Percentiles rank a stretch among this genome's conserved stretches.
Evolutionary conservation across 2,888 invertebrate genomes (phyloP).

Genomic region (Heteromurus nitidus): DNA sequence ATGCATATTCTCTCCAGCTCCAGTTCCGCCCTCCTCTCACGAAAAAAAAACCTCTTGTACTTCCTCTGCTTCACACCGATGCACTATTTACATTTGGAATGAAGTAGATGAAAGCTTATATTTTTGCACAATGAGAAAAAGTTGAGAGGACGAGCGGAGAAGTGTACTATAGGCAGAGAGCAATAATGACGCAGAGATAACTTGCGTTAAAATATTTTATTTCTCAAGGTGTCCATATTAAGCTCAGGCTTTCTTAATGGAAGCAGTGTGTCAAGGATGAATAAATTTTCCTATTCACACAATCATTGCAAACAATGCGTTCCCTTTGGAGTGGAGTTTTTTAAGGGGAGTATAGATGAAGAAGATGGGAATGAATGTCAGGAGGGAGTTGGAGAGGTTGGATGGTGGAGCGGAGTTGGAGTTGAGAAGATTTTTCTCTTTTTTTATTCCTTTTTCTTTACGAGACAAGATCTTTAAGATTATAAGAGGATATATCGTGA

Average conservation of each 20-base stretch:
- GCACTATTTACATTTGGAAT: no score
- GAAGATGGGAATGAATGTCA: constrained; percentile 29
- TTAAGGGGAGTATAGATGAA: constrained; percentile 4
- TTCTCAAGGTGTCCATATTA: neutral
- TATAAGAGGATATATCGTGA: neutral
- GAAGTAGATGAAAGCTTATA: no score
- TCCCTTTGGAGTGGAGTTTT: neutral
- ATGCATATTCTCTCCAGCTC: no score
- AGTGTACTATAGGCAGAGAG: no score
- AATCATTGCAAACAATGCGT: neutral
- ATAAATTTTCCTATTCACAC: neutral
- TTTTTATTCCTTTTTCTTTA: constrained; percentile 2
- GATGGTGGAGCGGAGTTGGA: no score
- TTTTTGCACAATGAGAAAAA: no score
- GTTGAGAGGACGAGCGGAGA: no score
- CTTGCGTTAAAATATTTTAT: constrained; percentile 18
- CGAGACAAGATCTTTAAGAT: constrained; percentile 6
- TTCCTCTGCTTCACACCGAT: no score
- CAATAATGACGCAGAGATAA: constrained; percentile 25
- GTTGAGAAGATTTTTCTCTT: constrained; percentile 24
- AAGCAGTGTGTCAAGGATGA: constrained; percentile 8
- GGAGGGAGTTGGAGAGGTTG: neutral
- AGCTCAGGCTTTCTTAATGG: constrained; percentile 10
- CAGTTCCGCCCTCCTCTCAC: no score
- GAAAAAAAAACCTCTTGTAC: no score